Evolutionary conservation across 2,888 invertebrate species (phyloP).

Genomic region (Drosophila histrio): DNA sequence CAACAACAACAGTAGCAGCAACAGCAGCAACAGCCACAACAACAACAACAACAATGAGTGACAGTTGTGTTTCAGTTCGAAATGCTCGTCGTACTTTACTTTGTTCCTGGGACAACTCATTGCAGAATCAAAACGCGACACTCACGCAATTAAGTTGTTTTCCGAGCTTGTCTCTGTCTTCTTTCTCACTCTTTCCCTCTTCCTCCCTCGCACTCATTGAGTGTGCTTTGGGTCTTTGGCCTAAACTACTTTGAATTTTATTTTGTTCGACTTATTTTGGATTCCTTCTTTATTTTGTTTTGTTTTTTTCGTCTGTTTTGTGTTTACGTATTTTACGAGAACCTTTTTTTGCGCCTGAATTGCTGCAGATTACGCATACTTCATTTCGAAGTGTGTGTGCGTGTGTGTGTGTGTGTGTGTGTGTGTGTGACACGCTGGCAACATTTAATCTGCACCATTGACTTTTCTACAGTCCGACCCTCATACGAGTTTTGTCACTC

Average conservation of each 20-base stretch:
- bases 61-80: constrained; percentile 9
- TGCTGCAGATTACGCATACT: constrained; percentile 78
- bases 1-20: constrained; percentile 8
- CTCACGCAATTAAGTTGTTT: constrained; percentile 80
- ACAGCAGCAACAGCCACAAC: neutral
- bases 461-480: constrained; percentile 68
- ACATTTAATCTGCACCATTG: constrained; percentile 82
- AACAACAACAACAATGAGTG: constrained; percentile 1
- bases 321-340: constrained; percentile 66
- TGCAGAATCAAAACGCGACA: constrained; percentile 70
- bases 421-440: constrained; percentile 43
- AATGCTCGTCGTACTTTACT: constrained; percentile 17
- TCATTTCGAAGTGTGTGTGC: constrained; percentile 28
- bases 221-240: constrained; percentile 32
- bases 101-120: constrained; percentile 18
- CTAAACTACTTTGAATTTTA: constrained; percentile 72
- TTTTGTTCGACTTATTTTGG: constrained; percentile 55
- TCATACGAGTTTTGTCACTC: constrained; percentile 43
- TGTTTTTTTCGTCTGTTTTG: constrained; percentile 33
- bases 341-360: constrained; percentile 79
- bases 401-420: constrained; percentile 19
- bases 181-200: neutral
- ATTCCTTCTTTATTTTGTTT: constrained; percentile 23
- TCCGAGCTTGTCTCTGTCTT: constrained; percentile 31
- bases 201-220: neutral